A percentile compares a stretch with the other conserved stretches of the same genome.
phyloP scores from a whole-genome alignment of 2,888 invertebrate species.

The Drosophila borealis region DNA sequence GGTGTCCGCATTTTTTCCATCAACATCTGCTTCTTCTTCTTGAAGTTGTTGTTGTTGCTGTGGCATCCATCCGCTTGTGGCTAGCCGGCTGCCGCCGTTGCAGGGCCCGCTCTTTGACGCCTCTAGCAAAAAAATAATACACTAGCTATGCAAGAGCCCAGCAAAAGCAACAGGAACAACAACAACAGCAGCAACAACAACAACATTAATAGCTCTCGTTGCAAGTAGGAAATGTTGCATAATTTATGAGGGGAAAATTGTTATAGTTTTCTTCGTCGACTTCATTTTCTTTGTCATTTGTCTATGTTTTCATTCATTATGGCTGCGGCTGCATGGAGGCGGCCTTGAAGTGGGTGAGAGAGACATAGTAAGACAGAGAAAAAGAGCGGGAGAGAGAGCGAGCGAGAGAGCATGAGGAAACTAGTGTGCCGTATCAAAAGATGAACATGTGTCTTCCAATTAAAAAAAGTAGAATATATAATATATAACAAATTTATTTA shows the following conservation, averaged over 20 bases:
- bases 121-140: conserved; percentile 6
- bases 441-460: too few relatives aligned
- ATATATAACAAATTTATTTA: too few relatives aligned
- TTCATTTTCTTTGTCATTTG: conserved; percentile 41
- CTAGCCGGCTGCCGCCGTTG: conserved; percentile 29
- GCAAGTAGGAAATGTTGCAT: conserved; percentile 76
- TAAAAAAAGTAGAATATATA: too few relatives aligned
- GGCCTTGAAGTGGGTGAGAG: conserved; percentile 45
- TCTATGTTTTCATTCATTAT: conserved; percentile 35
- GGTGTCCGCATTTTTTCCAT: conserved; percentile 52
- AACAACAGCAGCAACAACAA: conserved; percentile 27
- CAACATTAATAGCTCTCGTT: conserved; percentile 36
- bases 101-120: conserved; percentile 34
- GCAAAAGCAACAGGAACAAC: conserved; percentile 19
- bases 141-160: conserved; percentile 15
- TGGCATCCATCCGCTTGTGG: conserved; percentile 51
- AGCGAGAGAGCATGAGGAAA: not conserved
- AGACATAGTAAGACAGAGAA: not conserved
- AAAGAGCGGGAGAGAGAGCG: not conserved
- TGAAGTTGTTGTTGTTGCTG: conserved; percentile 15
- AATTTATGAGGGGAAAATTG: conserved; percentile 77
- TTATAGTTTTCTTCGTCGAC: conserved; percentile 50
- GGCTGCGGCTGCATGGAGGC: conserved; percentile 17
- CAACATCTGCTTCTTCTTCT: conserved; percentile 26
- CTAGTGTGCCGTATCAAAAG: not conserved